These are phyloP conservation scores for Pelecanoides urinatrix DNA, from an alignment of 2,113 vertebrate species.

Conservation along the genomic window DNA sequence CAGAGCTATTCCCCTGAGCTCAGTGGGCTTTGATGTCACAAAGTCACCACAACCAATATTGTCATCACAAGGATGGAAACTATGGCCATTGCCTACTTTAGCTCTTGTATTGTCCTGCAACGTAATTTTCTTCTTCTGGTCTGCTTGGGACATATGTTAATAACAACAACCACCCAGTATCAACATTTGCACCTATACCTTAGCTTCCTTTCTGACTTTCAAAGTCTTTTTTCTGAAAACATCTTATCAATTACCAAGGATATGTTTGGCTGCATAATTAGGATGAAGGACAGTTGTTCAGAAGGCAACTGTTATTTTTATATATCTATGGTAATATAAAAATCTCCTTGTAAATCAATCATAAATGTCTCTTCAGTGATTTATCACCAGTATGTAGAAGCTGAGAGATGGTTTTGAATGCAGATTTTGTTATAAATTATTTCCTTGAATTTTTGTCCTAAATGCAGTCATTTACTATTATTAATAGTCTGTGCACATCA, in stretches of 20 bases:
- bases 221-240: background rate
- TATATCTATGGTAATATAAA: background rate
- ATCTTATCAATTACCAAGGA: background rate
- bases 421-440: background rate
- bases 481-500: background rate
- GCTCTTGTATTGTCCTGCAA: background rate
- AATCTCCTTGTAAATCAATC: conserved; percentile 25
- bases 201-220: background rate
- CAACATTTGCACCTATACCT: background rate
- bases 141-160: background rate
- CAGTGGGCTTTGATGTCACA: background rate
- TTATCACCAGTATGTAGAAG: background rate
- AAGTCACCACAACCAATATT: background rate
- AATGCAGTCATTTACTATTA: background rate
- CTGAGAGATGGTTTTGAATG: conserved; percentile 4
- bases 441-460: background rate
- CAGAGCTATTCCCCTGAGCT: background rate
- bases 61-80: background rate
- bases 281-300: conserved; percentile 10
- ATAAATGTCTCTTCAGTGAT: background rate
- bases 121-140: background rate
- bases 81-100: background rate
- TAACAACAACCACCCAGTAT: background rate
- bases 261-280: background rate
- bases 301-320: background rate